Evolutionary conservation across 2,888 invertebrate species (phyloP).

Genomic region (Steinernema scapterisci): DNA sequence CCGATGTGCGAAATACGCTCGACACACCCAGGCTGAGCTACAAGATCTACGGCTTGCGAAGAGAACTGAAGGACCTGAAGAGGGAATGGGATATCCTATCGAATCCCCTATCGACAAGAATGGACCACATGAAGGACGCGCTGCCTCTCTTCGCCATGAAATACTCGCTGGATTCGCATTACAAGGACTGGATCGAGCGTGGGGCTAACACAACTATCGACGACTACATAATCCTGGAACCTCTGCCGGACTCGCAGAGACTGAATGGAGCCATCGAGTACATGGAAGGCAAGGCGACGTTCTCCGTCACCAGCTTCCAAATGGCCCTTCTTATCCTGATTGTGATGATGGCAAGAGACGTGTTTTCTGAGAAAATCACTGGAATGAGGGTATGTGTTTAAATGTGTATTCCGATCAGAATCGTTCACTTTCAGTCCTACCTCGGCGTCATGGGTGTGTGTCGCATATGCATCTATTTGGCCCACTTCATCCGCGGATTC

Average conservation of each 20-base stretch:
- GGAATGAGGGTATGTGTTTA: slow-evolving; percentile 17
- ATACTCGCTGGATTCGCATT: neutral
- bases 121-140: neutral
- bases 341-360: slow-evolving; percentile 4
- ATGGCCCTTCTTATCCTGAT: neutral
- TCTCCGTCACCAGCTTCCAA: neutral
- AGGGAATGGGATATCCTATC: slow-evolving; percentile 8
- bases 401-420: neutral
- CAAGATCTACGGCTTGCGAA: slow-evolving; percentile 13
- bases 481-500: slow-evolving; percentile 1
- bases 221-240: slow-evolving; percentile 1
- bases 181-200: neutral
- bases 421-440: slow-evolving; percentile 1
- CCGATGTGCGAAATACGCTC: neutral
- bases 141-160: slow-evolving; percentile 4
- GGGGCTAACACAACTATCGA: neutral
- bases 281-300: slow-evolving; percentile 10
- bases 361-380: slow-evolving; percentile 8
- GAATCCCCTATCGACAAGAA: neutral
- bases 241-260: neutral
- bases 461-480: neutral
- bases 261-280: neutral
- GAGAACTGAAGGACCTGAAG: neutral
- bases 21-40: neutral
- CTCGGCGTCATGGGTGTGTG: slow-evolving; percentile 13